Evolutionary conservation across 2,888 invertebrate genomes (phyloP).

Genomic region (Mesorhabditis belari): DNA sequence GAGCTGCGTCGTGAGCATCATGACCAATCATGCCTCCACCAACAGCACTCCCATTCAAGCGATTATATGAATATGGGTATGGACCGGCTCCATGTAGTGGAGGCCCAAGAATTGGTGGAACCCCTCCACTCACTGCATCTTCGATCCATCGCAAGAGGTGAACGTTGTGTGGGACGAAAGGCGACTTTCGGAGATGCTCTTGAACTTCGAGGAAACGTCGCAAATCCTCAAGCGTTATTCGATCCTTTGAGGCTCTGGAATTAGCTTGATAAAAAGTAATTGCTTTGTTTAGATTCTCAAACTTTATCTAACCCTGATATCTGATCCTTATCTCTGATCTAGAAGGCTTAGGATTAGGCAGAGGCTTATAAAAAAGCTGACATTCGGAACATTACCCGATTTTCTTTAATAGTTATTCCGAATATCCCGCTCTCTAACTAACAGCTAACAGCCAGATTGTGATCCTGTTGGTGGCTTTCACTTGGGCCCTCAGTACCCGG

Average conservation of each 20-base stretch:
- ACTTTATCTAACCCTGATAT: too few relatives aligned
- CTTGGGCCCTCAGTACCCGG: too few relatives aligned
- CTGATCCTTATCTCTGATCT: too few relatives aligned
- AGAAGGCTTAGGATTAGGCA: too few relatives aligned
- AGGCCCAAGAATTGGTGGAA: constrained; percentile 15
- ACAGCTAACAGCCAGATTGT: too few relatives aligned
- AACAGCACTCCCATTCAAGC: too few relatives aligned
- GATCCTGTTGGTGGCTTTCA: too few relatives aligned
- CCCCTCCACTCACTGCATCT: constrained; percentile 38
- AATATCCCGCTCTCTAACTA: neutral
- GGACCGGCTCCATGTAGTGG: constrained; percentile 7
- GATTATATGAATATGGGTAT: too few relatives aligned
- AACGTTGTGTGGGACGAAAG: constrained; percentile 52
- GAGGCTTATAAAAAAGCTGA: too few relatives aligned
- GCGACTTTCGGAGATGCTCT: constrained; percentile 46
- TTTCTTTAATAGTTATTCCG: neutral
- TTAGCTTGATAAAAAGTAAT: neutral
- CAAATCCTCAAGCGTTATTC: constrained; percentile 53
- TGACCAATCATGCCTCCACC: too few relatives aligned
- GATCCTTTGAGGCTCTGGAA: constrained; percentile 46
- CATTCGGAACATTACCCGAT: neutral
- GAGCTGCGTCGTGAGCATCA: too few relatives aligned
- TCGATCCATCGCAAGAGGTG: constrained; percentile 53
- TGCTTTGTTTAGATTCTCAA: neutral
- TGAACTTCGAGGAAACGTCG: constrained; percentile 52